Percentiles rank a stretch among this genome's conserved stretches.
Conservation (phyloP, 2,797 vertebrate genomes). For the Cyprinodon diabolis region DNA sequence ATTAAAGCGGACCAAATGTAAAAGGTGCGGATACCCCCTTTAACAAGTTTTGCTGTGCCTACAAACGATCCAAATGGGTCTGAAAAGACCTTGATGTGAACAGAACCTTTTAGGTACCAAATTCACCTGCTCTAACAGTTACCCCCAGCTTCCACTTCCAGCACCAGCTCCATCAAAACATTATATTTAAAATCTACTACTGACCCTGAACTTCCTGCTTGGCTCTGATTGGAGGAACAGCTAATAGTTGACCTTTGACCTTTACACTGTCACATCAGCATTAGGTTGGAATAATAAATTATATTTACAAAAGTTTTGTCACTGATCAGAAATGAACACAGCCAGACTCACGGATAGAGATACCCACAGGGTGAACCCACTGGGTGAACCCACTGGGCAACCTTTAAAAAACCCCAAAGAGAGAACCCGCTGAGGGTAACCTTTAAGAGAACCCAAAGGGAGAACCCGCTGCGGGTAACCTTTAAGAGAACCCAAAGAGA, state of each 20-base stretch:
- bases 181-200: conserved; percentile 21
- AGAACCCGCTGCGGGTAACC: no score
- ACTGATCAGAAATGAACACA: conserved; percentile 64
- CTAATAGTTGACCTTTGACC: conserved; percentile 57
- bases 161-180: not conserved
- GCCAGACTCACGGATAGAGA: conserved; percentile 56
- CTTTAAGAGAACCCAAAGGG: conserved; percentile 57
- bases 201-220: conserved; percentile 8
- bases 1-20: no score
- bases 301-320: conserved; percentile 80
- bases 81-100: not conserved
- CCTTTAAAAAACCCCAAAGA: conserved; percentile 19
- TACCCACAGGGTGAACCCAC: conserved; percentile 44
- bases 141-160: conserved; percentile 1
- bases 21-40: not conserved
- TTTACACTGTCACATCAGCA: conserved; percentile 73
- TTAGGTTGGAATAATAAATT: conserved; percentile 76
- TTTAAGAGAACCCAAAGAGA: no score
- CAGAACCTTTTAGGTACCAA: not conserved
- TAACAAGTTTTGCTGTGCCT: no score
- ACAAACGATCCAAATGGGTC: not conserved
- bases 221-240: conserved; percentile 39
- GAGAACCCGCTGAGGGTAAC: conserved; percentile 48
- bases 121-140: not conserved
- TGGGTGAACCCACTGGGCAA: conserved; percentile 49